phyloP scores from a whole-genome alignment of 2,113 vertebrate species.

The Daboia siamensis region DNA sequence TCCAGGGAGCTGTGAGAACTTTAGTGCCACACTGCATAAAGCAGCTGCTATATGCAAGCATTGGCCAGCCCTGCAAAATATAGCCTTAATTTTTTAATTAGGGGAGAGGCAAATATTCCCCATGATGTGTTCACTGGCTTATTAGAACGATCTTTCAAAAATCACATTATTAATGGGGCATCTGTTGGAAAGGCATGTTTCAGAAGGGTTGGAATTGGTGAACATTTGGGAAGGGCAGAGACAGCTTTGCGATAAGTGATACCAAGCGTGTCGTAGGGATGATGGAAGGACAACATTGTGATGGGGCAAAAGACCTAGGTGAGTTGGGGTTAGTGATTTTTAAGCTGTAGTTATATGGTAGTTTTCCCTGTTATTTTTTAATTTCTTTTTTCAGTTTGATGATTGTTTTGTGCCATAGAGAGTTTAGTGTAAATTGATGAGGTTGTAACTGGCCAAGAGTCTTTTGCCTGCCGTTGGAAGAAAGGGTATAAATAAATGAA shows the following conservation, averaged over 20 bases:
- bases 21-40: neutral
- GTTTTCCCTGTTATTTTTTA: neutral
- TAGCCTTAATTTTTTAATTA: neutral
- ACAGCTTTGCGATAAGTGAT: neutral
- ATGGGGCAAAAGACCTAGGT: neutral
- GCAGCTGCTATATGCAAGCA: neutral
- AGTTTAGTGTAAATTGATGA: neutral
- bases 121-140: neutral
- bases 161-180: slow-evolving; percentile 5
- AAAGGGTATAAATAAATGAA: neutral
- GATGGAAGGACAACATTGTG: neutral
- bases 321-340: neutral
- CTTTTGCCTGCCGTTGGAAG: neutral
- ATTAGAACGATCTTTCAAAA: neutral
- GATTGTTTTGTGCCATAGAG: neutral
- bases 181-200: neutral
- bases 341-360: neutral
- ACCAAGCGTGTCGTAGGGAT: neutral
- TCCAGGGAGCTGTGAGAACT: neutral
- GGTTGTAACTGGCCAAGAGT: neutral
- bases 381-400: neutral
- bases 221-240: neutral
- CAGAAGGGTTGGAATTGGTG: neutral
- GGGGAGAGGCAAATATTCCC: neutral
- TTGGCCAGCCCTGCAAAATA: neutral